Conservation (phyloP, 2,888 invertebrate genomes). For the Nebria salina region DNA sequence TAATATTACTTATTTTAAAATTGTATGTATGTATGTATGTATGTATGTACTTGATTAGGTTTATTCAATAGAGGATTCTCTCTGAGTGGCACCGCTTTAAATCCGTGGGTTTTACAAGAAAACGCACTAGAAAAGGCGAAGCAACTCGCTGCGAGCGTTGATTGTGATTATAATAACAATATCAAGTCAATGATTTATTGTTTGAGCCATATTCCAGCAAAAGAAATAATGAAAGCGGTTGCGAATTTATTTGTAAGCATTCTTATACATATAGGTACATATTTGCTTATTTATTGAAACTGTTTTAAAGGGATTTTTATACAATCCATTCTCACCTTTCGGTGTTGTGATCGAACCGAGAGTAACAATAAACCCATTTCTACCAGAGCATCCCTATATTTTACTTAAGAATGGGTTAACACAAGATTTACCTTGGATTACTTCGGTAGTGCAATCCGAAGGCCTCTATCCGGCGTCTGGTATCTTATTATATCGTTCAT, state of each 20-base stretch:
- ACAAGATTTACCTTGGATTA: conserved; percentile 75
- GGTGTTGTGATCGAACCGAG: conserved; percentile 74
- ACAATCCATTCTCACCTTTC: conserved; percentile 77
- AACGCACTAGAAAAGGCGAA: conserved; percentile 70
- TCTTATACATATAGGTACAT: not conserved
- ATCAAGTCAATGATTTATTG: conserved; percentile 71
- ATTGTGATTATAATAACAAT: conserved; percentile 67
- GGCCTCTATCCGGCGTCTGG: conserved; percentile 78
- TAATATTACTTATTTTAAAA: no score
- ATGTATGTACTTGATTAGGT: conserved; percentile 57
- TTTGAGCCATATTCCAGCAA: conserved; percentile 69
- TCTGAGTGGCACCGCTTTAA: conserved; percentile 75
- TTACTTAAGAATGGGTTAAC: conserved; percentile 70
- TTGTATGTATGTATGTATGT: no score
- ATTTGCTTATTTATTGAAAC: not conserved
- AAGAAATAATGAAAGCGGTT: conserved; percentile 68
- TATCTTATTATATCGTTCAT: conserved; percentile 54
- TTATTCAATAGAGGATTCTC: conserved; percentile 73
- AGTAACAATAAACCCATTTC: conserved; percentile 68
- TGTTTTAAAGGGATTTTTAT: conserved; percentile 66
- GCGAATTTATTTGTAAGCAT: conserved; percentile 67
- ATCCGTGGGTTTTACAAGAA: conserved; percentile 68
- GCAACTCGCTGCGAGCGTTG: conserved; percentile 69
- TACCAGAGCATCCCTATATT: conserved; percentile 72
- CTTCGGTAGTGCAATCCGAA: conserved; percentile 75